Conservation (phyloP, 2,113 vertebrate species). For the Cynocephalus volans region DNA sequence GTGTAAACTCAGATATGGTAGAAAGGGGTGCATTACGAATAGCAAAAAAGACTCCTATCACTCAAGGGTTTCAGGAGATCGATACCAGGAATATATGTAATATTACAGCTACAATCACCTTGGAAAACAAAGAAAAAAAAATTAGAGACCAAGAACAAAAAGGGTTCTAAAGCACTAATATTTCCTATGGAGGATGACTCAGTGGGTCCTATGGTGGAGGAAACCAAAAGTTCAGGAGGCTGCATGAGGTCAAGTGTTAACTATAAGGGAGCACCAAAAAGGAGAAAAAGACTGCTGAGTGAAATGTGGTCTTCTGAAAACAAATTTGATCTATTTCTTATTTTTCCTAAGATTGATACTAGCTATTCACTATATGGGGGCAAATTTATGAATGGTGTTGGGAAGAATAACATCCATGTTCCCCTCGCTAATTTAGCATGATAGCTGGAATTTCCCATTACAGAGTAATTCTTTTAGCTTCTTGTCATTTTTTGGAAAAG, state of each 20-base stretch:
- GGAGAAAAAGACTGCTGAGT: neutral
- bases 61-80: neutral
- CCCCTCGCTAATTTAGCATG: neutral
- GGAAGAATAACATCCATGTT: neutral
- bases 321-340: neutral
- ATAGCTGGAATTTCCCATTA: neutral
- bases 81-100: neutral
- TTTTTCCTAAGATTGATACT: neutral
- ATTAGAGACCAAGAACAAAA: neutral
- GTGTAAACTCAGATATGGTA: neutral
- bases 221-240: neutral
- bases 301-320: neutral
- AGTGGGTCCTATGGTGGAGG: neutral
- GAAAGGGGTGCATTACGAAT: neutral
- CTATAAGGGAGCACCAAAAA: neutral
- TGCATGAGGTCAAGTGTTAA: neutral
- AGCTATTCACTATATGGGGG: neutral
- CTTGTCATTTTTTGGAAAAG: neutral
- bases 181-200: neutral
- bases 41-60: neutral
- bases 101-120: neutral
- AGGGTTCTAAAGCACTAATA: neutral
- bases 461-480: neutral
- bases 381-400: neutral
- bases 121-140: neutral